Percentiles rank a stretch among this genome's conserved stretches.
phyloP scores from a whole-genome alignment of 2,888 invertebrate genomes.

The Stomorhina lunata region DNA sequence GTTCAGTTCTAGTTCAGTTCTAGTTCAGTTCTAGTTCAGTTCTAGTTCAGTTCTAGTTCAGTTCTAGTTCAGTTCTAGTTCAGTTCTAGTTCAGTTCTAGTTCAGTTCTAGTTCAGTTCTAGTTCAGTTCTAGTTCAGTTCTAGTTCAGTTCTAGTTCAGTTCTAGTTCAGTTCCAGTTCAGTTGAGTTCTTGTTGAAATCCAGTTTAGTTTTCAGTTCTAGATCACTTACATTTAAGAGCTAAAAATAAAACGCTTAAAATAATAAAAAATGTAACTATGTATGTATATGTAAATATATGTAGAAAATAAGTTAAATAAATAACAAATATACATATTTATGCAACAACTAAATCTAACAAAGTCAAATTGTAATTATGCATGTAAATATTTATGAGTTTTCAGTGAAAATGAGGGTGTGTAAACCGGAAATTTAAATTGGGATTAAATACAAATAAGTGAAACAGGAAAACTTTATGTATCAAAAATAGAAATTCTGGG shows the following conservation, averaged over 20 bases:
- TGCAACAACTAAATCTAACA: background rate
- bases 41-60: no score
- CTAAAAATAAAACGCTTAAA: background rate
- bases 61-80: no score
- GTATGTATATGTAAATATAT: background rate
- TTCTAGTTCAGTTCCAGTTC: no score
- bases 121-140: no score
- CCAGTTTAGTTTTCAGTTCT: no score
- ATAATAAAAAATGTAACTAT: background rate
- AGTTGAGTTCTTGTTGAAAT: no score
- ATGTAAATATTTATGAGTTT: conserved; percentile 19
- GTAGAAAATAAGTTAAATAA: background rate
- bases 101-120: no score
- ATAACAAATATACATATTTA: background rate
- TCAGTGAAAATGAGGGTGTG: conserved; percentile 34
- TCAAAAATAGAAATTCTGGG: background rate
- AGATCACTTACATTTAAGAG: no score
- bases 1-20: no score
- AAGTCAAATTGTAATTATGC: background rate
- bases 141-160: no score
- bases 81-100: no score
- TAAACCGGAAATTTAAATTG: conserved; percentile 50
- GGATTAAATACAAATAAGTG: background rate
- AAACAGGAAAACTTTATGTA: background rate
- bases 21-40: no score